These are phyloP conservation scores for Pyrgus malvae DNA, from an alignment of 2,888 invertebrate species.

Conservation along the genomic window DNA sequence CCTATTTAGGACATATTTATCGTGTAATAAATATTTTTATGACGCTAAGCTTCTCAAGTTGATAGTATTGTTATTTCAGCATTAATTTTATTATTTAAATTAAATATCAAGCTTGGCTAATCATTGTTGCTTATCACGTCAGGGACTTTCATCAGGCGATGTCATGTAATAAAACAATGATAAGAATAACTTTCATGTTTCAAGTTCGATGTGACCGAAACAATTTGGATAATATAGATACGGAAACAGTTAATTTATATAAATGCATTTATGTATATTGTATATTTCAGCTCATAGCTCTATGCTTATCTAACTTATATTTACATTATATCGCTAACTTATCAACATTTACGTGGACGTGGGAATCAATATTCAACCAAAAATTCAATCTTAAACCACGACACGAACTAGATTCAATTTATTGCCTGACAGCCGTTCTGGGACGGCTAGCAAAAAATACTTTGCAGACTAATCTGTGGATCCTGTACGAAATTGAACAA, in stretches of 20 bases:
- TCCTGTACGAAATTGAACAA: too few relatives aligned
- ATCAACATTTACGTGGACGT: not conserved
- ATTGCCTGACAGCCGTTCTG: not conserved
- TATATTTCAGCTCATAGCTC: too few relatives aligned
- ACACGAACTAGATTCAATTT: constrained; percentile 1
- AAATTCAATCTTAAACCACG: not conserved
- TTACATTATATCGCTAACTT: not conserved
- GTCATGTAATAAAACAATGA: constrained; percentile 1
- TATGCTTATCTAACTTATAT: not conserved
- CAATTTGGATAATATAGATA: not conserved
- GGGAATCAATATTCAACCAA: constrained; percentile 1
- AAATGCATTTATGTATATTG: too few relatives aligned
- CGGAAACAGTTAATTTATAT: not conserved
- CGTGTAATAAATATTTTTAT: too few relatives aligned
- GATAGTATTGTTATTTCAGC: too few relatives aligned
- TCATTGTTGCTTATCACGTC: not conserved
- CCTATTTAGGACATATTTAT: not conserved
- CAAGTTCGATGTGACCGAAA: too few relatives aligned
- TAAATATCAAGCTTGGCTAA: too few relatives aligned
- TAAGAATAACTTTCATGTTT: not conserved
- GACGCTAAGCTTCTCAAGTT: too few relatives aligned
- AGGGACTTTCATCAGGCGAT: constrained; percentile 7
- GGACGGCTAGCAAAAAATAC: not conserved
- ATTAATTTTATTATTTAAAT: too few relatives aligned
- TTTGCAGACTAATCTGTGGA: too few relatives aligned